phyloP scores from a whole-genome alignment of 2,888 invertebrate genomes.

The Stenoptilia bipunctidactyla region DNA sequence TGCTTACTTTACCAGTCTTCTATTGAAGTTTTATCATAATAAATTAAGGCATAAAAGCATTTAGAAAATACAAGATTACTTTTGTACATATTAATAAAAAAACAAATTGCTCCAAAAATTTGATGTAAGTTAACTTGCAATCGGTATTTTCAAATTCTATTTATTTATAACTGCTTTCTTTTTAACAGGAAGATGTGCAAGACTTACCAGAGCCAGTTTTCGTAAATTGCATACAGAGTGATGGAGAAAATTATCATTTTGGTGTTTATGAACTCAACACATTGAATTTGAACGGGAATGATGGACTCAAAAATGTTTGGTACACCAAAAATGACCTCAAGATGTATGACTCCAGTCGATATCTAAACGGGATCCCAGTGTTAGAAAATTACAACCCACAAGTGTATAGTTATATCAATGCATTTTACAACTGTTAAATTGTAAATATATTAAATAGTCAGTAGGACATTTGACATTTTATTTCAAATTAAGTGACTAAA shows the following conservation, averaged over 20 bases:
- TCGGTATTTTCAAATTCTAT: conserved; percentile 14
- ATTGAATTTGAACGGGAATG: conserved; percentile 72
- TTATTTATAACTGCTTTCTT: conserved; percentile 1
- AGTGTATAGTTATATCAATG: conserved; percentile 82
- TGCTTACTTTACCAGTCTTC: no score
- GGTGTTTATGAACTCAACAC: conserved; percentile 88
- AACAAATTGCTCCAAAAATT: no score
- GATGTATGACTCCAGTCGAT: conserved; percentile 76
- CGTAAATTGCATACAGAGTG: conserved; percentile 86
- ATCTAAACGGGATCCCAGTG: conserved; percentile 74
- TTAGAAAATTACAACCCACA: conserved; percentile 83
- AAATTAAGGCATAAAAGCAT: no score
- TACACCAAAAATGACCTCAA: conserved; percentile 77
- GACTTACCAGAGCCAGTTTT: conserved; percentile 82
- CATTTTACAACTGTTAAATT: conserved; percentile 79
- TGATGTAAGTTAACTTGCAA: no score
- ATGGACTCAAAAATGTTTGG: conserved; percentile 82
- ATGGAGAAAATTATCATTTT: conserved; percentile 84
- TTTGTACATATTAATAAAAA: conserved; percentile 5
- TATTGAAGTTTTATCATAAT: no score
- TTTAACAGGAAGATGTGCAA: conserved; percentile 69
- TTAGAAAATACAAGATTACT: no score
- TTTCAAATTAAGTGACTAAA: conserved; percentile 1
- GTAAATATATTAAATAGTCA: conserved; percentile 1
- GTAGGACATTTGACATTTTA: conserved; percentile 1